These are phyloP conservation scores for Xenentodon cancila DNA, from an alignment of 2,797 vertebrate species.

Conservation along the genomic window DNA sequence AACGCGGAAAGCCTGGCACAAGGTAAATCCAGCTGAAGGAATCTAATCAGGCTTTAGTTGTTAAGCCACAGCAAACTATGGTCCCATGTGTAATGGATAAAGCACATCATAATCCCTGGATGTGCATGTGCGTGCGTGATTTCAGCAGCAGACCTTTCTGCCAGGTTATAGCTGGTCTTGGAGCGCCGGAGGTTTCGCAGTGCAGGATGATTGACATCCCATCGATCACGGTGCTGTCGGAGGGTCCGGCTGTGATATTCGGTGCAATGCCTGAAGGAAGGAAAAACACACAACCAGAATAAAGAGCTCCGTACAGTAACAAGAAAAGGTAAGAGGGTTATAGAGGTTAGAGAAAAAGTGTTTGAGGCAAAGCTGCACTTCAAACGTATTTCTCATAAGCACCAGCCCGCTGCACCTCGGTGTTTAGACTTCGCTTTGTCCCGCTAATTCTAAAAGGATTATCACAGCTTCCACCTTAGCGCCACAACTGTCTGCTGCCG, in stretches of 20 bases:
- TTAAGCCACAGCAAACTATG: conserved; percentile 54
- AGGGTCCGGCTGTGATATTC: conserved; percentile 95
- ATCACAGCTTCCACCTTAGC: conserved; percentile 50
- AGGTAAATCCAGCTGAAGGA: conserved; percentile 50
- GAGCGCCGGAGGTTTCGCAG: conserved; percentile 95
- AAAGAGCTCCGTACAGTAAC: conserved; percentile 41
- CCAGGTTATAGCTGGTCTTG: conserved; percentile 95
- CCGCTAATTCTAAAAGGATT: conserved; percentile 54
- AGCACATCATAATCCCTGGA: conserved; percentile 35
- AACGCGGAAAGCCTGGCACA: conserved; percentile 39
- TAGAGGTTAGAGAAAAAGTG: conserved; percentile 41
- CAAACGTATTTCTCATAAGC: conserved; percentile 36
- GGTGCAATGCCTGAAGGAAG: conserved; percentile 90
- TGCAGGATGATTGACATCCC: conserved; percentile 93
- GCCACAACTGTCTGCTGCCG: conserved; percentile 26
- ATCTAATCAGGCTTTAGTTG: conserved; percentile 64
- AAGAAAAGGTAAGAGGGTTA: conserved; percentile 52
- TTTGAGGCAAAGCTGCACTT: conserved; percentile 44
- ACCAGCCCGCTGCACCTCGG: conserved; percentile 36
- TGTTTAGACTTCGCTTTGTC: conserved; percentile 60
- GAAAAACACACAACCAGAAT: conserved; percentile 32
- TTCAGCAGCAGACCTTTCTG: conserved; percentile 87
- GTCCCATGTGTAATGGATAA: conserved; percentile 49
- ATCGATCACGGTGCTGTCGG: conserved; percentile 96
- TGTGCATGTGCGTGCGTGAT: conserved; percentile 22